These are phyloP conservation scores for Amphiprion clarkii DNA, from an alignment of 2,797 vertebrate species.

Conservation along the genomic window DNA sequence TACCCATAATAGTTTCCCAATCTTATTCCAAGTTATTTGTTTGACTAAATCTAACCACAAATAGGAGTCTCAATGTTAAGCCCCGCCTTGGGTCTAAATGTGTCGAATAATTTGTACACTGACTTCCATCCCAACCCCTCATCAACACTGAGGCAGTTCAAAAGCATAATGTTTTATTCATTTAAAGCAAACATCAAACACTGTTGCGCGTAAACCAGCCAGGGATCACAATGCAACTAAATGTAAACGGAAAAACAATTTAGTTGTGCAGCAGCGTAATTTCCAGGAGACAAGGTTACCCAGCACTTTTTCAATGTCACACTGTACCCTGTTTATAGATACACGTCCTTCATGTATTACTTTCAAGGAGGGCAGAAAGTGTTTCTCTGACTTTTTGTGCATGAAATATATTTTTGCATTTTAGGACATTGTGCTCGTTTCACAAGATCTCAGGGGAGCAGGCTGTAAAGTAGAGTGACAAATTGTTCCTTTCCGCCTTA, in stretches of 20 bases:
- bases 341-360: slow-evolving; percentile 38
- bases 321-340: slow-evolving; percentile 39
- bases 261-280: slow-evolving; percentile 1
- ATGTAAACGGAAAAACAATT: slow-evolving; percentile 28
- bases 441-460: slow-evolving; percentile 43
- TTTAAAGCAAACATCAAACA: slow-evolving; percentile 9
- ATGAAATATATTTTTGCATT: slow-evolving; percentile 64
- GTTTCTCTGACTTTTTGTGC: slow-evolving; percentile 44
- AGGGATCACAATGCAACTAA: slow-evolving; percentile 9
- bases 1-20: not conserved
- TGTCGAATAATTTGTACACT: too few species aligned
- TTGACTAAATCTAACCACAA: too few species aligned
- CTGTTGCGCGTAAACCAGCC: slow-evolving; percentile 8
- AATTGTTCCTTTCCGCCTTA: slow-evolving; percentile 60
- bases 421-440: slow-evolving; percentile 66
- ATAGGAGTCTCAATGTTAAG: too few species aligned
- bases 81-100: too few species aligned
- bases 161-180: not conserved
- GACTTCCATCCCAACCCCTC: not conserved
- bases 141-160: not conserved
- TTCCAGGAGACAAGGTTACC: slow-evolving; percentile 15
- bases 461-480: slow-evolving; percentile 58
- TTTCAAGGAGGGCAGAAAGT: slow-evolving; percentile 27
- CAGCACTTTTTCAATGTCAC: slow-evolving; percentile 57
- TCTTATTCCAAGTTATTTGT: too few species aligned